These are phyloP conservation scores for Lepidocolaptes lacrymiger DNA, from an alignment of 2,797 vertebrate genomes.

Conservation along the genomic window DNA sequence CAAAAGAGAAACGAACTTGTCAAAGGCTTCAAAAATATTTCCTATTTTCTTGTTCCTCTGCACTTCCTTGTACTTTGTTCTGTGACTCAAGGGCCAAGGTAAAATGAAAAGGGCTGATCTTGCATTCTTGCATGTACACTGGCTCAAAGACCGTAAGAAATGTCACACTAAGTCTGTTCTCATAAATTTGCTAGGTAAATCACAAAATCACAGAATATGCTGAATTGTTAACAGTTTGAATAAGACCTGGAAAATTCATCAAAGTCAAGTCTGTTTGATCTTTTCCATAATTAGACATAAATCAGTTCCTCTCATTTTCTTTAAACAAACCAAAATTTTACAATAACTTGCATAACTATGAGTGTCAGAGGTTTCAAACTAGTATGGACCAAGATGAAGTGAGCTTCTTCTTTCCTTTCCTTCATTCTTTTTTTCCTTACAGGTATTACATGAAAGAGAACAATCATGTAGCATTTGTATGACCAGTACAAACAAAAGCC, in stretches of 20 bases:
- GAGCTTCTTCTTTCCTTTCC: not conserved
- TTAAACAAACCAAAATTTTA: not conserved
- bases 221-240: not conserved
- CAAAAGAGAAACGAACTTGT: constrained; percentile 48
- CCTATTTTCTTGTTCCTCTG: constrained; percentile 46
- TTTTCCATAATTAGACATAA: not conserved
- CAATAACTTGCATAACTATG: not conserved
- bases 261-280: not conserved
- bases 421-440: not conserved
- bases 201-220: not conserved
- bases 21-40: constrained; percentile 41
- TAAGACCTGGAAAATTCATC: not conserved
- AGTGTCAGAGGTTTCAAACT: not conserved
- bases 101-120: constrained; percentile 25
- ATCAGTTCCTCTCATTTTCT: not conserved
- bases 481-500: constrained; percentile 34
- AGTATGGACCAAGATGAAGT: not conserved
- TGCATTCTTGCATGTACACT: not conserved
- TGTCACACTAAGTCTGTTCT: not conserved
- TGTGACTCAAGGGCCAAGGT: constrained; percentile 18
- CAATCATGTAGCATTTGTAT: not conserved
- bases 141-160: not conserved
- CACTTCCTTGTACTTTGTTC: not conserved
- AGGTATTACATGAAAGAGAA: constrained; percentile 19
- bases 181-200: not conserved